These are phyloP conservation scores for Osedax fenrisi DNA, from an alignment of 2,888 invertebrate genomes.

Conservation along the genomic window DNA sequence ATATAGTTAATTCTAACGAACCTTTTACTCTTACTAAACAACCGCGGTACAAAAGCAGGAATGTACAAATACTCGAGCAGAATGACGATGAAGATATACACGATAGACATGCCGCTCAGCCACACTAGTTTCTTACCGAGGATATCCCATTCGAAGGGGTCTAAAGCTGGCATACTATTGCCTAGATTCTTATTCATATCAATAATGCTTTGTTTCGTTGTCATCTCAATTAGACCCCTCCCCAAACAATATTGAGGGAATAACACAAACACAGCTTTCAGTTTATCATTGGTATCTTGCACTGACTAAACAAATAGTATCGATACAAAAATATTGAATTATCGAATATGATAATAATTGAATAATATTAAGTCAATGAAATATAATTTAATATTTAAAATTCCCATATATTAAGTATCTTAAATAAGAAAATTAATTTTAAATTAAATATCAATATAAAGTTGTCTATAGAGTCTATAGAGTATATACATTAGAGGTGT, in stretches of 20 bases:
- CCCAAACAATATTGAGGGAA: constrained; percentile 77
- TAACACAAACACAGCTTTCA: constrained; percentile 65
- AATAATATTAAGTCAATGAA: no score
- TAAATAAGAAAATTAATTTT: no score
- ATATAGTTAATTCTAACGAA: no score
- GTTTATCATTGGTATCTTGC: constrained; percentile 59
- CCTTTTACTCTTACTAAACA: background rate
- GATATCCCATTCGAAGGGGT: constrained; percentile 55
- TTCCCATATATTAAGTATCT: no score
- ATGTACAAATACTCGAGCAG: constrained; percentile 55
- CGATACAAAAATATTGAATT: no score
- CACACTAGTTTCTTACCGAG: constrained; percentile 61
- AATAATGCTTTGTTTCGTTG: constrained; percentile 57
- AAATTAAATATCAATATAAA: no score
- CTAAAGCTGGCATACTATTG: constrained; percentile 37
- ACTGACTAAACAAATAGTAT: no score
- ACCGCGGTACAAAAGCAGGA: background rate
- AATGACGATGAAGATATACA: constrained; percentile 56
- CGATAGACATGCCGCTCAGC: constrained; percentile 58
- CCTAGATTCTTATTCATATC: constrained; percentile 46
- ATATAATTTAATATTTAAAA: no score
- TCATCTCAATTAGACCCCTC: constrained; percentile 68
- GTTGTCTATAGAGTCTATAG: no score
- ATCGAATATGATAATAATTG: no score
- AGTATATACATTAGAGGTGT: no score